phyloP scores from a whole-genome alignment of 2,888 invertebrate genomes.

The Platycheirus rosarum region DNA sequence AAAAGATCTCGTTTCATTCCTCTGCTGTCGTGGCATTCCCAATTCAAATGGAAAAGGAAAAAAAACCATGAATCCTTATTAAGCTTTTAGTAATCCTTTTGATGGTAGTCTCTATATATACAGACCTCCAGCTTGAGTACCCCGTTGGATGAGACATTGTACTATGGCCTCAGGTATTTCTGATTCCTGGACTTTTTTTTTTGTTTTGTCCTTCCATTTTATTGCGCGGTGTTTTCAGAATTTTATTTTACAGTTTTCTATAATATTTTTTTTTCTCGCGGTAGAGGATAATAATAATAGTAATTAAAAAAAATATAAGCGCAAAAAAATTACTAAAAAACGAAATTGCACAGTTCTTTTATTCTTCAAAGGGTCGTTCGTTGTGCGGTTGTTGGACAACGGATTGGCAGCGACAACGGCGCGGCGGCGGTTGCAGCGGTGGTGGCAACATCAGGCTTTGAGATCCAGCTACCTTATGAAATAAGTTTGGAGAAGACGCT shows the following conservation, averaged over 20 bases:
- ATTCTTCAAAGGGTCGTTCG: conserved; percentile 39
- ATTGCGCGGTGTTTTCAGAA: conserved; percentile 38
- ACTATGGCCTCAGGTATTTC: conserved; percentile 61
- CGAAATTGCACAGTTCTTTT: conserved; percentile 31
- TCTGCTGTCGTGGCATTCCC: background rate
- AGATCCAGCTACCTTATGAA: background rate
- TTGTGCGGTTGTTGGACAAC: conserved; percentile 25
- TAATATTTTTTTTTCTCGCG: conserved; percentile 21
- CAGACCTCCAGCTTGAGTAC: conserved; percentile 3
- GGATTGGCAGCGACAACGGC: background rate
- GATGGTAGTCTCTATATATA: conserved; percentile 11
- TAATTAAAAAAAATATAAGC: conserved; percentile 58
- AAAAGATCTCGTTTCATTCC: background rate
- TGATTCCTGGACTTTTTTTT: conserved; percentile 17
- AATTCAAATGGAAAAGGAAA: background rate
- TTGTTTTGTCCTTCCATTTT: conserved; percentile 31
- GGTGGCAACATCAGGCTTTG: background rate
- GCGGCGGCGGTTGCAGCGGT: background rate
- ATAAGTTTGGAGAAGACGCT: conserved; percentile 15
- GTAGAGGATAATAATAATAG: conserved; percentile 65
- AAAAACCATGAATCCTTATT: conserved; percentile 37
- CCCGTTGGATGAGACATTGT: conserved; percentile 31
- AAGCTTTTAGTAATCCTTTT: conserved; percentile 37
- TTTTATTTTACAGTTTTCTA: conserved; percentile 24
- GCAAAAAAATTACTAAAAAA: conserved; percentile 16